phyloP scores from a whole-genome alignment of 1,140 invertebrate genomes.

The Ceratitis capitata region DNA sequence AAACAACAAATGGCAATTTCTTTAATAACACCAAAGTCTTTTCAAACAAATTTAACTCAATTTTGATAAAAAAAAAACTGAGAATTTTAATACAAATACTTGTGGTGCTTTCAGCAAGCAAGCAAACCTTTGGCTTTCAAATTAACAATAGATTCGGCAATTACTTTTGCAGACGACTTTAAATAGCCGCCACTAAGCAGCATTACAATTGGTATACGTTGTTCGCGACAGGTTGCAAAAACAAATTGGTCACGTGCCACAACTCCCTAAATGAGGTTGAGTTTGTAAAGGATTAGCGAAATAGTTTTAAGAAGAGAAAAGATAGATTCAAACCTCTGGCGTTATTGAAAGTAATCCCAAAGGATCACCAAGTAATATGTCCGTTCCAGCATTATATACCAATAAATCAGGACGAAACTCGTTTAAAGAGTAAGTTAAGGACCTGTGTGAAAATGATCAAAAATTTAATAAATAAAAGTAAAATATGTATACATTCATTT shows the following conservation, averaged over 20 bases:
- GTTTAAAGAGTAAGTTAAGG: conserved; percentile 26
- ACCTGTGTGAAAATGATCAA: background rate
- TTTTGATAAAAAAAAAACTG: no score
- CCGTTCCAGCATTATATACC: conserved; percentile 90
- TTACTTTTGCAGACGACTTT: conserved; percentile 78
- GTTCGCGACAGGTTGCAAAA: conserved; percentile 74
- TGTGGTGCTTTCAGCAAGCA: background rate
- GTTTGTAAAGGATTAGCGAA: background rate
- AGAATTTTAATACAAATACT: conserved; percentile 13
- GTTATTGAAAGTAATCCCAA: conserved; percentile 77
- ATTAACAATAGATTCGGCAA: conserved; percentile 84
- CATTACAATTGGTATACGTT: conserved; percentile 84
- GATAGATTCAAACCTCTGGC: conserved; percentile 68
- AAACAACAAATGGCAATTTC: background rate
- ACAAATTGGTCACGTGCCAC: conserved; percentile 85
- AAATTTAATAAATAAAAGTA: background rate
- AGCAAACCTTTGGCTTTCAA: conserved; percentile 66
- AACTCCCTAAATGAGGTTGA: conserved; percentile 72
- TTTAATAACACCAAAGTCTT: no score
- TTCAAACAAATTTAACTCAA: no score
- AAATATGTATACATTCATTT: background rate
- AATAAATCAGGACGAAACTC: conserved; percentile 84
- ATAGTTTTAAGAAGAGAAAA: background rate
- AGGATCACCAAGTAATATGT: conserved; percentile 81
- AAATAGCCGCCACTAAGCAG: conserved; percentile 88